These are phyloP conservation scores for Amblyjoppa proteus DNA, from an alignment of 2,888 invertebrate species.

Conservation along the genomic window DNA sequence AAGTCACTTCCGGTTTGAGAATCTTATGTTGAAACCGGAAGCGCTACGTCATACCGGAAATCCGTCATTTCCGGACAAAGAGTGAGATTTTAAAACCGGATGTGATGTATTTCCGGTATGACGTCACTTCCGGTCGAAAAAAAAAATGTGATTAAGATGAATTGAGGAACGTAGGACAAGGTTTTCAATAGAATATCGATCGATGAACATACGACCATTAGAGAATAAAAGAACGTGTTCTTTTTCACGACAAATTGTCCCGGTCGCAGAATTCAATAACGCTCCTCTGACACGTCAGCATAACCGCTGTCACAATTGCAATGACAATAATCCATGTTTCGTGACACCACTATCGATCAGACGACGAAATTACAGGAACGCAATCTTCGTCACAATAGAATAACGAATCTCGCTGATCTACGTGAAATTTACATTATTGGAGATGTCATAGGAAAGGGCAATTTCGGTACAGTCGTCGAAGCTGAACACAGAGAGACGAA, in stretches of 20 bases:
- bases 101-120: too few species aligned
- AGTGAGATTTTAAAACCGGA: too few species aligned
- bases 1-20: too few species aligned
- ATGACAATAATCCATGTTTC: slow-evolving; percentile 62
- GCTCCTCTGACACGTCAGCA: too few species aligned
- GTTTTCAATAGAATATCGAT: not conserved
- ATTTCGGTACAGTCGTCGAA: slow-evolving; percentile 83
- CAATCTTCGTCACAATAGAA: slow-evolving; percentile 81
- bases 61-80: too few species aligned
- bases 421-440: slow-evolving; percentile 81
- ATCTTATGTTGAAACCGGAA: too few species aligned
- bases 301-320: slow-evolving; percentile 4
- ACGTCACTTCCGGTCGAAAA: too few species aligned
- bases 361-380: slow-evolving; percentile 74
- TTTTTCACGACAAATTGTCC: not conserved
- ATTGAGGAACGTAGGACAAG: not conserved
- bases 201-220: not conserved
- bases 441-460: slow-evolving; percentile 83
- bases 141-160: not conserved
- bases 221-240: not conserved
- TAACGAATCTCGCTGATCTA: slow-evolving; percentile 80
- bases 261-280: too few species aligned
- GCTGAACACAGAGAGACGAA: slow-evolving; percentile 81
- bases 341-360: slow-evolving; percentile 31
- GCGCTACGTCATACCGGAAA: too few species aligned